These are phyloP conservation scores for Rhagoletis pomonella DNA, from an alignment of 1,140 invertebrate genomes.

Conservation along the genomic window DNA sequence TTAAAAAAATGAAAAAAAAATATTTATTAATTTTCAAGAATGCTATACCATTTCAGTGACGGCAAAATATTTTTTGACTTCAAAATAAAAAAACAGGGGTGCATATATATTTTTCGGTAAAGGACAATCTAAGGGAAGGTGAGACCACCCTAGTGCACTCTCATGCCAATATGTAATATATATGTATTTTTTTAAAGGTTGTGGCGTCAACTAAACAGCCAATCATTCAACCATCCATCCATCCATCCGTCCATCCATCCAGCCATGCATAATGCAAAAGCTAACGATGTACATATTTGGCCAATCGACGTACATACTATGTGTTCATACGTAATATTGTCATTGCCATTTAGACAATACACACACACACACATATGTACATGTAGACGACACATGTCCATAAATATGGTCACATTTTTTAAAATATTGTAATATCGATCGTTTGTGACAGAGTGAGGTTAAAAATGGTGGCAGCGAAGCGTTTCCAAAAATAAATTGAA, in stretches of 20 bases:
- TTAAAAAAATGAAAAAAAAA: no score
- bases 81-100: no score
- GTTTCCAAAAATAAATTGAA: conserved; percentile 24
- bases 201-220: conserved; percentile 30
- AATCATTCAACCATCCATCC: not conserved
- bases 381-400: not conserved
- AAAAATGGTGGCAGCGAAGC: not conserved
- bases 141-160: no score
- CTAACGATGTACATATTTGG: not conserved
- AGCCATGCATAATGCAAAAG: not conserved
- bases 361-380: not conserved
- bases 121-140: no score
- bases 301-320: not conserved
- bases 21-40: no score
- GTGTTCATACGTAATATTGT: not conserved
- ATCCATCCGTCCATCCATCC: not conserved
- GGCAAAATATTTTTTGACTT: no score
- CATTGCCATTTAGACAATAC: not conserved
- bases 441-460: not conserved
- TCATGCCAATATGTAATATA: no score
- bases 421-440: conserved; percentile 18
- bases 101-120: no score
- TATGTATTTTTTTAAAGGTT: conserved; percentile 12
- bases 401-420: conserved; percentile 15
- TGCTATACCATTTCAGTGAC: no score